Evolutionary conservation across 2,888 invertebrate genomes (phyloP), one percentile per base, ranked within the genome.

Genomic region (Notocelia uddmanniana): DNA sequence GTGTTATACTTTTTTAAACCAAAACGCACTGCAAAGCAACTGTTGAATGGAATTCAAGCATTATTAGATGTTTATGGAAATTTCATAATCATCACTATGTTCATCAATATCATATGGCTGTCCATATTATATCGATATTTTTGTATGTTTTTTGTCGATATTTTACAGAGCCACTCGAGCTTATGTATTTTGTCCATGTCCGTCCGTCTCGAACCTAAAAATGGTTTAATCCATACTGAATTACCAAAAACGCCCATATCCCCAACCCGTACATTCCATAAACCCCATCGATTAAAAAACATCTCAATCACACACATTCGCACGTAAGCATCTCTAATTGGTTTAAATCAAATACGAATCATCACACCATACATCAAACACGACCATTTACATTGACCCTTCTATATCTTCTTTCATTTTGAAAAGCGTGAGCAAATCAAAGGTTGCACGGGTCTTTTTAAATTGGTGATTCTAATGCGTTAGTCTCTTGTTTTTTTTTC

Each of bases 291-390:
- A 59, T 71, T 67, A 70, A 82, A 83, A 85, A 86, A 86, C 82
- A 78, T 76, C 81, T 83, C 81, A 85, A 86, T 83, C 80, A 74
- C 59, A 77, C 81, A 81, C 80, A 81, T 88, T 88, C 84, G 87
- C 89, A 82, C 83, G 92, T 92, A 92, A 93, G 90, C 93, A 89
- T 91, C 83, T 83, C 92, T 93, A 93, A 92, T 93, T 92, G 92
- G 92, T 90, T 86, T 87, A 88, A 90, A 91, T 92, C 87, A 91
- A 91, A 92, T 85, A 87, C 79, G 83, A 89, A 90, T 92, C 87
- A 91, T 84, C 85, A 81, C 83, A 81, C 80, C 82, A 85, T 82
- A 86, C 83, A 83, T 82, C 82, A 80, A 73, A 74, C 67, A 75
- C 73, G 74, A 79, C 89, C 87, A 87, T 26, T 62, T 80, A 81